Conservation (phyloP, 2,888 invertebrate species). For the Rotaria socialis region DNA sequence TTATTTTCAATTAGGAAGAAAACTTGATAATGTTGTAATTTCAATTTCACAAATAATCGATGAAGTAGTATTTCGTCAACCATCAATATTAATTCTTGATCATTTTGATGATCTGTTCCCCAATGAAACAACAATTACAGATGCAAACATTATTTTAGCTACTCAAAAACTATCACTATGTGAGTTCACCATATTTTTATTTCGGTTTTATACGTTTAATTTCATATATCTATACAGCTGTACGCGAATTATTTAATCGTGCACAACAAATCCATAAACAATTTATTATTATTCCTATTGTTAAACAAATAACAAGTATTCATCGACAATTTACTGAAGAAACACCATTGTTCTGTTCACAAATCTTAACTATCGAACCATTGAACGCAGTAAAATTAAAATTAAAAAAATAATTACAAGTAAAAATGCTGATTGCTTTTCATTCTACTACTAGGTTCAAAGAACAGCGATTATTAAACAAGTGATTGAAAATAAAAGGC, state of each 20-base stretch:
- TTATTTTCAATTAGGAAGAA: neutral
- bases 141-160: conserved; percentile 28
- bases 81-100: conserved; percentile 30
- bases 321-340: conserved; percentile 19
- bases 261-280: conserved; percentile 1
- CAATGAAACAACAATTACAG: neutral
- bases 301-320: neutral
- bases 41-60: conserved; percentile 4
- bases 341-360: neutral
- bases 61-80: conserved; percentile 13
- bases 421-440: too few relatives aligned
- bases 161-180: conserved; percentile 15
- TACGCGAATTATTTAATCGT: conserved; percentile 18
- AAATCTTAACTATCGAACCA: neutral
- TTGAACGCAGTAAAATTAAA: neutral
- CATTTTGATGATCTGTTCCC: conserved; percentile 33
- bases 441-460: neutral
- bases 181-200: too few relatives aligned
- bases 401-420: too few relatives aligned
- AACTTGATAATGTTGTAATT: conserved; percentile 4
- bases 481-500: neutral
- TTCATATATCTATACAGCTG: neutral
- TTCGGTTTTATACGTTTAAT: too few relatives aligned
- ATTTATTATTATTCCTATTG: conserved; percentile 5
- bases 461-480: conserved; percentile 11